Conservation (phyloP, 2,797 vertebrate species). For the Cichlasoma orientale region DNA sequence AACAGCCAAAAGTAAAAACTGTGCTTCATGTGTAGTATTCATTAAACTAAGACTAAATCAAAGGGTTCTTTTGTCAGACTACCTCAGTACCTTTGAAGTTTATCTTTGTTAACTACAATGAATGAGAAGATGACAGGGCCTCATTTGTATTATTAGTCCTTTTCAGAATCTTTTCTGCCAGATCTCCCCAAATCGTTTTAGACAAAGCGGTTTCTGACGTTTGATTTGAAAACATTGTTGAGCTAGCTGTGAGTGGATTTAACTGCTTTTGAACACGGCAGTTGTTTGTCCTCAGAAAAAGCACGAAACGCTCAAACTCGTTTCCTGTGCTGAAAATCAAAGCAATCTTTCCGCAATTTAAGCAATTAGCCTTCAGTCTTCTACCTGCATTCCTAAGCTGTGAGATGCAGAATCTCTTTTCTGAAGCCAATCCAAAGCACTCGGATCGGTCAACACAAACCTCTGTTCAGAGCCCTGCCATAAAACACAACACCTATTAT, state of each 20-base stretch:
- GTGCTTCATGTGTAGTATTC: not conserved
- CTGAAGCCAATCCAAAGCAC: not conserved
- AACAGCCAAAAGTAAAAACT: not conserved
- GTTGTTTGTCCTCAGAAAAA: not conserved
- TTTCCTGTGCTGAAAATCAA: not conserved
- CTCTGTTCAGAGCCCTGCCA: constrained; percentile 3
- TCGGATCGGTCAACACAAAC: constrained; percentile 11
- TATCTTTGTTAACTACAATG: not conserved
- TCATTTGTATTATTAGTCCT: not conserved
- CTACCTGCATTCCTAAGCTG: not conserved
- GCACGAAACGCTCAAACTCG: not conserved
- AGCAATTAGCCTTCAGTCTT: not conserved
- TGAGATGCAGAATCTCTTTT: not conserved
- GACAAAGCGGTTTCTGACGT: not conserved
- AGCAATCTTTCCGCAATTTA: not conserved
- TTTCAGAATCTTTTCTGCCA: not conserved
- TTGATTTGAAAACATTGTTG: not conserved
- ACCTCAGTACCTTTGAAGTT: no score
- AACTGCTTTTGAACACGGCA: not conserved
- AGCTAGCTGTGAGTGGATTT: not conserved
- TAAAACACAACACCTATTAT: constrained; percentile 52
- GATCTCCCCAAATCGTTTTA: not conserved
- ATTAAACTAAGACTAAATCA: not conserved
- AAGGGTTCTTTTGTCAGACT: not conserved
- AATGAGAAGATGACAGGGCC: not conserved